Evolutionary conservation across 2,113 vertebrate species (phyloP).

Genomic region (Pipra filicauda): DNA sequence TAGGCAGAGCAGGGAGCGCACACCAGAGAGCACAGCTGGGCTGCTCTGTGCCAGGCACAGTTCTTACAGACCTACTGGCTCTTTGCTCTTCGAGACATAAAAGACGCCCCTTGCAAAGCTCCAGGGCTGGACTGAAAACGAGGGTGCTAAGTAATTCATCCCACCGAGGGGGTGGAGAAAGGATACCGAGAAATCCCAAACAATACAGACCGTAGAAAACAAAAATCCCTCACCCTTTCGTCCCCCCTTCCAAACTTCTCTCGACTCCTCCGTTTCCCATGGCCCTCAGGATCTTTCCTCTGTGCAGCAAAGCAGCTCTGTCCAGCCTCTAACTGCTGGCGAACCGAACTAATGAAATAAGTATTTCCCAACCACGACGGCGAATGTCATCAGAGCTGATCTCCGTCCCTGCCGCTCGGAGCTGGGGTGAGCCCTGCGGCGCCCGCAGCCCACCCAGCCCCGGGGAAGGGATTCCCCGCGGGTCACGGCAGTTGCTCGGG

Average conservation of each 20-base stretch:
- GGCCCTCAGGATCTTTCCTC: background rate
- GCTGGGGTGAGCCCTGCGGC: background rate
- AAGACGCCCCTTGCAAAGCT: slow-evolving; percentile 18
- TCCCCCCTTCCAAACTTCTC: slow-evolving; percentile 45
- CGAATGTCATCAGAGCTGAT: background rate
- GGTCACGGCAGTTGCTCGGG: background rate
- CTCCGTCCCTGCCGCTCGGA: background rate
- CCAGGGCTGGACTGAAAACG: background rate
- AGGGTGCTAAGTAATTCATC: slow-evolving; percentile 53
- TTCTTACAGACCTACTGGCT: background rate
- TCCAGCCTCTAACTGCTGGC: background rate
- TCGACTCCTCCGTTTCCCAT: background rate
- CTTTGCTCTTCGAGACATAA: background rate
- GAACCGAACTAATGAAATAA: background rate
- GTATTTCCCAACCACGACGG: background rate
- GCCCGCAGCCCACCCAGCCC: background rate
- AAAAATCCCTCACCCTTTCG: slow-evolving; percentile 48
- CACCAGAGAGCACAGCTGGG: slow-evolving; percentile 32
- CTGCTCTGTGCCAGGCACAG: background rate
- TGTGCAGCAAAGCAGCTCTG: background rate
- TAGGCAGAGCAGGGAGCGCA: background rate
- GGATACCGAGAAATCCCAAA: slow-evolving; percentile 17
- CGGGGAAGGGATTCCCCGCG: background rate
- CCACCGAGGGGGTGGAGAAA: background rate
- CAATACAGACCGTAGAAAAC: background rate